Conservation (phyloP, 2,888 invertebrate species). For the Drosophila melanosoma region DNA sequence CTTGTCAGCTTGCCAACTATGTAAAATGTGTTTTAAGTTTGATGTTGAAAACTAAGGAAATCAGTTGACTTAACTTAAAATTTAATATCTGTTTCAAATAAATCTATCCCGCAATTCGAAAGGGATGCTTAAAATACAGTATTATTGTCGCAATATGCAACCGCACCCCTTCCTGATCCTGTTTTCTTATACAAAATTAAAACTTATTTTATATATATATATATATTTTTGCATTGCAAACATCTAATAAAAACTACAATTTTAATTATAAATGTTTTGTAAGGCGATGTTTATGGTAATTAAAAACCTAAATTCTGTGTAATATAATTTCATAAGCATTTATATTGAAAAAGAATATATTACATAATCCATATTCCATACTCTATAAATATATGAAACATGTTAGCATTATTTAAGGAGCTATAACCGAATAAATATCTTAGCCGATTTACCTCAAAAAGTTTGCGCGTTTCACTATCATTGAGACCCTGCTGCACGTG, state of each 20-base stretch:
- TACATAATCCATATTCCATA: not conserved
- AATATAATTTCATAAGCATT: not conserved
- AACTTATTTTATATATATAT: not conserved
- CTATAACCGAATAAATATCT: not conserved
- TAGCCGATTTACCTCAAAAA: constrained; percentile 81
- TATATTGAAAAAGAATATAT: not conserved
- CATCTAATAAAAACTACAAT: not conserved
- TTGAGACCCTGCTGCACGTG: constrained; percentile 84
- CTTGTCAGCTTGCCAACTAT: constrained; percentile 8
- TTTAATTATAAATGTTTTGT: not conserved
- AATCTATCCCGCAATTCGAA: not conserved
- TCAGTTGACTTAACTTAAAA: not conserved
- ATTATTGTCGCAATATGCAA: not conserved
- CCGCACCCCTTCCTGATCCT: not conserved
- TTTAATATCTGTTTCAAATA: not conserved
- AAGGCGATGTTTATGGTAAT: too few relatives aligned
- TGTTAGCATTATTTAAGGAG: not conserved
- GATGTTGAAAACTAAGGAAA: not conserved
- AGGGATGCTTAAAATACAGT: not conserved
- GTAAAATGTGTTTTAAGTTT: not conserved
- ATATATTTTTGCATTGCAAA: not conserved
- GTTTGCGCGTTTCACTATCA: constrained; percentile 83
- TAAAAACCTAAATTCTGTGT: not conserved
- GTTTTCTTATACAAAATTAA: not conserved
- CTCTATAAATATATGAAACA: not conserved